A percentile compares a stretch with the other conserved stretches of the same genome.
Conservation (phyloP, 2,113 vertebrate species). For the Apodemus sylvaticus region DNA sequence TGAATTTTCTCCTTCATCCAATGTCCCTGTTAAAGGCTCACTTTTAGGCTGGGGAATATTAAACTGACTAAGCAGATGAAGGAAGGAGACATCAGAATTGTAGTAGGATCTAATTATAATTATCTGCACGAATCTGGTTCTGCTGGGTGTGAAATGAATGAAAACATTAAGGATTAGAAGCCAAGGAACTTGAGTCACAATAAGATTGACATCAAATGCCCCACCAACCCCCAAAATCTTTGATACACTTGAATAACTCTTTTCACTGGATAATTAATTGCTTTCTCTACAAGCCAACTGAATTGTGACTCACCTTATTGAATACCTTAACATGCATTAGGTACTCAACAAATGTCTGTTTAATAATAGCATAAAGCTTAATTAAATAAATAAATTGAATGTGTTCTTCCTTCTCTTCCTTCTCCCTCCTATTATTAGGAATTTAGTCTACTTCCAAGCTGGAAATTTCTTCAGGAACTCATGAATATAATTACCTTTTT, state of each 20-base stretch:
- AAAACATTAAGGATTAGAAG: conserved; percentile 56
- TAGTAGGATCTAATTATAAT: conserved; percentile 71
- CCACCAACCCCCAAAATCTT: background rate
- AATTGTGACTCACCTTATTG: background rate
- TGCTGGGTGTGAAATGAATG: conserved; percentile 57
- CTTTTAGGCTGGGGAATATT: conserved; percentile 63
- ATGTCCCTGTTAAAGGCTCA: conserved; percentile 25
- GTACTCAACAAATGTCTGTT: conserved; percentile 48
- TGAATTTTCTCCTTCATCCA: conserved; percentile 33
- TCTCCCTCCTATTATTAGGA: background rate
- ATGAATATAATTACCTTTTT: conserved; percentile 62
- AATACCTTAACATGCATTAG: background rate
- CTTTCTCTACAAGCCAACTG: background rate
- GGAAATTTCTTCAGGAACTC: conserved; percentile 13
- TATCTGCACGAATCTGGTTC: conserved; percentile 55
- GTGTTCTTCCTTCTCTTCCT: background rate
- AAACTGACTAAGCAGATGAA: conserved; percentile 59
- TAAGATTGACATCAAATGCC: conserved; percentile 50
- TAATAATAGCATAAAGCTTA: conserved; percentile 3
- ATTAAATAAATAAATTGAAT: conserved; percentile 24
- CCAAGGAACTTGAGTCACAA: conserved; percentile 54
- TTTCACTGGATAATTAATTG: conserved; percentile 36
- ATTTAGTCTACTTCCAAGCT: background rate
- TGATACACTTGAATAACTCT: conserved; percentile 43
- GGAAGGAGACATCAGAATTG: conserved; percentile 47